Evolutionary conservation across 2,888 invertebrate genomes (phyloP).

Genomic region (Ochropleura plecta): DNA sequence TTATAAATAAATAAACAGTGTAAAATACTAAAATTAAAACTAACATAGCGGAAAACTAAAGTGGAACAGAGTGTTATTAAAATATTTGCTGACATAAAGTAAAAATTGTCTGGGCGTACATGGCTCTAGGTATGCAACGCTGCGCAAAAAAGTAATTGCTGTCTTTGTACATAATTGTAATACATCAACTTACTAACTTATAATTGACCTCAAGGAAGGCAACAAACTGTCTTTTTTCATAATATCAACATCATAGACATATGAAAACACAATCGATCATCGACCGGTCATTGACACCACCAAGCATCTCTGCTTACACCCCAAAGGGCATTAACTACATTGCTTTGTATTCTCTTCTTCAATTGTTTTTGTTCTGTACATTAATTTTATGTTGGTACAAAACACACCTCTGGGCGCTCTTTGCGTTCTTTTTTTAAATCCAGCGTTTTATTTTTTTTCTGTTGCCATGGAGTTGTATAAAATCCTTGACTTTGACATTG

Average conservation of each 20-base stretch:
- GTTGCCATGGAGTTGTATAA: conserved; percentile 8
- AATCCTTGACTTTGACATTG: conserved; percentile 1
- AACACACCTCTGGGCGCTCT: conserved; percentile 9
- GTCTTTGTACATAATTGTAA: too few relatives aligned
- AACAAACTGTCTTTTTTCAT: not conserved
- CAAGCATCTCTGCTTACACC: conserved; percentile 10
- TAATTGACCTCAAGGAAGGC: conserved; percentile 24
- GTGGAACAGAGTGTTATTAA: too few relatives aligned
- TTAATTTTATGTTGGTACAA: conserved; percentile 27
- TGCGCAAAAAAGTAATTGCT: too few relatives aligned
- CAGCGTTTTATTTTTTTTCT: conserved; percentile 3
- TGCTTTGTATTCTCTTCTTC: conserved; percentile 14
- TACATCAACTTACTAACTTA: too few relatives aligned
- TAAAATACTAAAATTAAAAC: too few relatives aligned
- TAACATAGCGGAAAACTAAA: too few relatives aligned
- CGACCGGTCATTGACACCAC: conserved; percentile 13
- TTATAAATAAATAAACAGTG: too few relatives aligned
- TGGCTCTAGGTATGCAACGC: too few relatives aligned
- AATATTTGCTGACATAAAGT: too few relatives aligned
- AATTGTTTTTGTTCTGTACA: conserved; percentile 6
- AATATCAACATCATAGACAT: conserved; percentile 9
- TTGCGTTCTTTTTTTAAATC: conserved; percentile 18
- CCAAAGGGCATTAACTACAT: conserved; percentile 1
- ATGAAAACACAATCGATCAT: conserved; percentile 2
- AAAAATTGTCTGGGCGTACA: too few relatives aligned